Conservation (phyloP, 2,888 invertebrate genomes). For the Orthonychiurus folsomi region DNA sequence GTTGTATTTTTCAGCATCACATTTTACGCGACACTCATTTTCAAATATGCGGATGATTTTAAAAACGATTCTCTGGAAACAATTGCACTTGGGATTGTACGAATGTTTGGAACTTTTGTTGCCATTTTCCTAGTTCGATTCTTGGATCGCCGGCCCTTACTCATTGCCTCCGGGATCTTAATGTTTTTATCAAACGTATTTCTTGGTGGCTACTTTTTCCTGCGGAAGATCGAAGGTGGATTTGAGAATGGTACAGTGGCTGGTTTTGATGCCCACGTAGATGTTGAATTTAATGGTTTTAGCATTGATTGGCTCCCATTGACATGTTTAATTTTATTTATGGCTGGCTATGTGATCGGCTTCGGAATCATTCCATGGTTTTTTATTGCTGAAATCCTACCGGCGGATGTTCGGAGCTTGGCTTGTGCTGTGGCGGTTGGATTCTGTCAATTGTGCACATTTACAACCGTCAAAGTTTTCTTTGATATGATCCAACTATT, state of each 20-base stretch:
- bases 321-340: conserved; percentile 31
- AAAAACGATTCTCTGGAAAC: conserved; percentile 38
- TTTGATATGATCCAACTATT: conserved; percentile 27
- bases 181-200: conserved; percentile 30
- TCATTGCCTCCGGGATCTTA: conserved; percentile 31
- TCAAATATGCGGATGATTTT: conserved; percentile 35
- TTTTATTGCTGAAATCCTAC: conserved; percentile 34
- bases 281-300: conserved; percentile 7
- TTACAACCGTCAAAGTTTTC: conserved; percentile 31
- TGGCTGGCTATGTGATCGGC: conserved; percentile 34
- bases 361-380: conserved; percentile 39
- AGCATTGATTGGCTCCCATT: conserved; percentile 38
- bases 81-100: conserved; percentile 32
- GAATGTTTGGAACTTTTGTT: conserved; percentile 35
- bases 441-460: conserved; percentile 29
- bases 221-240: conserved; percentile 26
- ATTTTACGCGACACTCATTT: conserved; percentile 38
- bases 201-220: conserved; percentile 34
- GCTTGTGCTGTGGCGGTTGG: conserved; percentile 34
- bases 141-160: conserved; percentile 26
- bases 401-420: conserved; percentile 31
- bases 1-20: no score
- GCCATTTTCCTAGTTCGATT: conserved; percentile 37
- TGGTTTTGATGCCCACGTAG: conserved; percentile 5
- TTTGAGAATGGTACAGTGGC: conserved; percentile 10